A percentile compares a stretch with the other conserved stretches of the same genome.
Evolutionary conservation across 2,888 invertebrate species (phyloP).

Genomic region (Chesias legatella): DNA sequence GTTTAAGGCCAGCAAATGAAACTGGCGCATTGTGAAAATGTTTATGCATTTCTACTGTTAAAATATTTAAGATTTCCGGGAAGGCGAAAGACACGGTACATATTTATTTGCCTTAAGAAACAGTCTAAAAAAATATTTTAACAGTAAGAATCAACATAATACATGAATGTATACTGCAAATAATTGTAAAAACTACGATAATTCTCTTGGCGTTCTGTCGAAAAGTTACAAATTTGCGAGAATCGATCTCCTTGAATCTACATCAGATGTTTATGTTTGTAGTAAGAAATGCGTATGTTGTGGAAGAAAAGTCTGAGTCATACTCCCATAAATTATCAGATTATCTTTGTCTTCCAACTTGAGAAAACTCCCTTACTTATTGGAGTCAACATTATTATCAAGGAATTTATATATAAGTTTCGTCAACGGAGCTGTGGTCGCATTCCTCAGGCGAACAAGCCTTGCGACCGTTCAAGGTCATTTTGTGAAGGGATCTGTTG

Average conservation of each 20-base stretch:
- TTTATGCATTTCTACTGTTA: no score
- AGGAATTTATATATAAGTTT: conserved; percentile 41
- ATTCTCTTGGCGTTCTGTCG: no score
- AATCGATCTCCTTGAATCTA: no score
- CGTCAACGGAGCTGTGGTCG: conserved; percentile 63
- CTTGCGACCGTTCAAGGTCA: conserved; percentile 69
- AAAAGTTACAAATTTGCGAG: no score
- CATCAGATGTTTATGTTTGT: neutral
- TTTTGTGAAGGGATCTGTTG: conserved; percentile 63
- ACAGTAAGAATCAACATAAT: no score
- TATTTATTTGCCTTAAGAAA: no score
- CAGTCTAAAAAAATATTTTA: no score
- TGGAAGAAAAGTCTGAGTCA: conserved; percentile 9
- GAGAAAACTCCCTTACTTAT: conserved; percentile 14
- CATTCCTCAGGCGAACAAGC: conserved; percentile 69
- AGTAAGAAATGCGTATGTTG: neutral
- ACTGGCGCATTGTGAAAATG: no score
- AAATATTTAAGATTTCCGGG: no score
- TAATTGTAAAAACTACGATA: no score
- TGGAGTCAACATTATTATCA: conserved; percentile 28
- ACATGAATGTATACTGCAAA: no score
- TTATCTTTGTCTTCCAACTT: conserved; percentile 7
- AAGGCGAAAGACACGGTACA: no score
- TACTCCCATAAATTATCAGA: conserved; percentile 14
- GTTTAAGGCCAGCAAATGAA: conserved; percentile 40